A percentile compares a stretch with the other conserved stretches of the same genome.
These are phyloP conservation scores for Lagopus muta DNA, from an alignment of 2,113 vertebrate genomes.

Conservation along the genomic window DNA sequence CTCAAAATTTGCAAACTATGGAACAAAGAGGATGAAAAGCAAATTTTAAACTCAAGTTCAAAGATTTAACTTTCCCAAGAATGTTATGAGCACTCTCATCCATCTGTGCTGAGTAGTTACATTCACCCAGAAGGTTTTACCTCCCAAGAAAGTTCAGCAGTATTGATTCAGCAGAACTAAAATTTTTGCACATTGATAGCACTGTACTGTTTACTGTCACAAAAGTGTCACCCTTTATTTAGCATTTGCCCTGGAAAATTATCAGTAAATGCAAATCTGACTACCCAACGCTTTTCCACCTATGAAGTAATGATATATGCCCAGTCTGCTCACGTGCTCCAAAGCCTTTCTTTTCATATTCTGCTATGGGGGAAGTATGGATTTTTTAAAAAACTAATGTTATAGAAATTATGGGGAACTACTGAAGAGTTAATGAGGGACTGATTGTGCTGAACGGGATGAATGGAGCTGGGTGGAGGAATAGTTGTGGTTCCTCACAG, in stretches of 20 bases:
- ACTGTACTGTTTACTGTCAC: neutral
- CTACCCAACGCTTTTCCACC: neutral
- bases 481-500: neutral
- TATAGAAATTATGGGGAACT: neutral
- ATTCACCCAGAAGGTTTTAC: neutral
- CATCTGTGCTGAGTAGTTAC: neutral
- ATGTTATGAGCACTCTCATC: neutral
- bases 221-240: neutral
- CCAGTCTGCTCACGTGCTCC: neutral
- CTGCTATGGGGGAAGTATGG: neutral
- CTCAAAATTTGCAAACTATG: neutral
- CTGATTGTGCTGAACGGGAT: neutral
- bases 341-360: neutral
- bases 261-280: neutral
- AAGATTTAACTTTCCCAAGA: neutral
- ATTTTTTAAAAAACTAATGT: neutral
- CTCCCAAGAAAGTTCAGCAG: neutral
- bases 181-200: neutral
- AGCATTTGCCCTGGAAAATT: neutral
- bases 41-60: neutral
- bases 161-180: neutral
- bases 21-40: neutral
- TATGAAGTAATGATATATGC: neutral
- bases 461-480: neutral
- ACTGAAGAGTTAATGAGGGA: neutral